Percentiles rank a stretch among this genome's conserved stretches.
phyloP scores from a whole-genome alignment of 1,140 invertebrate genomes.

The Lucilia sericata region DNA sequence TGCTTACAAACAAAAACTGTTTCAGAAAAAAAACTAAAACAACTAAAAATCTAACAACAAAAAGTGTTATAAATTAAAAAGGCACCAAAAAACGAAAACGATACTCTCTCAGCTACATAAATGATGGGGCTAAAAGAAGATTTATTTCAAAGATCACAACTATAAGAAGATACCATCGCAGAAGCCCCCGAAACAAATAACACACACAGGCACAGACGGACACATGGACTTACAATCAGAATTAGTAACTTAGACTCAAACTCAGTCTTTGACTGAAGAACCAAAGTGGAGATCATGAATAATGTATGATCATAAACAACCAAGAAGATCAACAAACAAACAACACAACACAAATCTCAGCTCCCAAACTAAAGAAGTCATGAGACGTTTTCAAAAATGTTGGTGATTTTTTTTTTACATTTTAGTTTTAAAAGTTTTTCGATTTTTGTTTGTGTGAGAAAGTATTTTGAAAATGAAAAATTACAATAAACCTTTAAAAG shows the following conservation, averaged over 20 bases:
- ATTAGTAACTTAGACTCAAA: background rate
- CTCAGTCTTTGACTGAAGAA: background rate
- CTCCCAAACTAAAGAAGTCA: background rate
- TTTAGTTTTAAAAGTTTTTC: too few relatives aligned
- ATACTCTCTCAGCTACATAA: background rate
- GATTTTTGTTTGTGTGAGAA: background rate
- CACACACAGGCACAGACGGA: background rate
- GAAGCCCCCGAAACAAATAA: background rate
- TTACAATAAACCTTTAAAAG: slow-evolving; percentile 12
- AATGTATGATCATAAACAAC: slow-evolving; percentile 28
- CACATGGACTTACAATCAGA: too few relatives aligned
- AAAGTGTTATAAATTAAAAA: too few relatives aligned
- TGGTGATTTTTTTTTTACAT: background rate
- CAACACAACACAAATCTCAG: background rate
- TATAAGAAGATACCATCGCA: background rate
- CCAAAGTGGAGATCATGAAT: slow-evolving; percentile 27
- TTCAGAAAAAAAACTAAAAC: background rate
- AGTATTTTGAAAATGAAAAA: slow-evolving; percentile 5
- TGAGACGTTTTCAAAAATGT: background rate
- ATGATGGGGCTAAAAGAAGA: background rate
- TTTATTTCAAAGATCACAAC: background rate
- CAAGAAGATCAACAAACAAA: background rate
- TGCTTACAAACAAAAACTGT: background rate
- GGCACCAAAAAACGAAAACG: background rate
- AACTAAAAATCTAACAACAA: background rate